These are phyloP conservation scores for Drosophila greeni DNA, from an alignment of 2,888 invertebrate species.

Conservation along the genomic window DNA sequence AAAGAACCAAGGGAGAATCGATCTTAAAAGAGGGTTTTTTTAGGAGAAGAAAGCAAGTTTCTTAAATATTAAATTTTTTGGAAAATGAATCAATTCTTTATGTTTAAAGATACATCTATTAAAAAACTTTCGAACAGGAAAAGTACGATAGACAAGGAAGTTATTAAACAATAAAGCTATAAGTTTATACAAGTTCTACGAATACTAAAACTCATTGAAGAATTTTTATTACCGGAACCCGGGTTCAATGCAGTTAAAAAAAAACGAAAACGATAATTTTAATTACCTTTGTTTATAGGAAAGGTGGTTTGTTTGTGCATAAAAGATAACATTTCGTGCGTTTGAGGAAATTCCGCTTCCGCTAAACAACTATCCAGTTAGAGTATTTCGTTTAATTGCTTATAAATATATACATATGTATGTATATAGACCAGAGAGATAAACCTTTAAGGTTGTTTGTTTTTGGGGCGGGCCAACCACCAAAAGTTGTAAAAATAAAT, in stretches of 20 bases:
- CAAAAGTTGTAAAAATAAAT: conserved; percentile 46
- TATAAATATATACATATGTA: too few species aligned
- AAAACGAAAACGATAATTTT: neutral
- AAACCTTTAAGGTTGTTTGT: conserved; percentile 13
- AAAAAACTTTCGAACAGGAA: too few species aligned
- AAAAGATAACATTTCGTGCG: conserved; percentile 3
- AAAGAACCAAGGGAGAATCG: neutral
- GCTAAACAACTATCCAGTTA: conserved; percentile 3
- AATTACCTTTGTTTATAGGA: neutral
- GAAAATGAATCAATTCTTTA: neutral
- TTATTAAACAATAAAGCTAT: neutral
- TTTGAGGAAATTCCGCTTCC: conserved; percentile 4
- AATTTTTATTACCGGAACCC: neutral
- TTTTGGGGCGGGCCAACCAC: conserved; percentile 10
- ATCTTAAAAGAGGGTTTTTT: neutral
- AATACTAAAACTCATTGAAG: neutral
- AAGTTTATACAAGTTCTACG: too few species aligned
- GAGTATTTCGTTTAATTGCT: conserved; percentile 12
- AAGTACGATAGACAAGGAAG: neutral
- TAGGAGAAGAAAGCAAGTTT: neutral
- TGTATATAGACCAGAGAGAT: conserved; percentile 25
- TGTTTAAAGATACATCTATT: neutral
- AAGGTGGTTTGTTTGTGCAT: neutral
- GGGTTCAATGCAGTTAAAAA: neutral
- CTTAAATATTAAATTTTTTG: neutral